Percentiles rank a stretch among this genome's conserved stretches.
phyloP scores from a whole-genome alignment of 2,888 invertebrate genomes.

The Amphipyra tragopoginis region DNA sequence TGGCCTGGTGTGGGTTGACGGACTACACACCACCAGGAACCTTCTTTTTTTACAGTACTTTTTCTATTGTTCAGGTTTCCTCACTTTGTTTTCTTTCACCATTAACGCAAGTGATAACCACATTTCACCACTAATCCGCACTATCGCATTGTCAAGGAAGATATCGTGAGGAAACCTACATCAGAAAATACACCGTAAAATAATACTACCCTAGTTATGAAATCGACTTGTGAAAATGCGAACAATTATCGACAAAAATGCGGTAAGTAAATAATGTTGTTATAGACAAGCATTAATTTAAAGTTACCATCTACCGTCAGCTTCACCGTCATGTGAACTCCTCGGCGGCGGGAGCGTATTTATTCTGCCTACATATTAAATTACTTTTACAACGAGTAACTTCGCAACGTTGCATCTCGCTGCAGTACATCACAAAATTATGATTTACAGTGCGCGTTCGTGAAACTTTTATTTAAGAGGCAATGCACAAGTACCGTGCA shows the following conservation, averaged over 20 bases:
- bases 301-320: conserved; percentile 31
- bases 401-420: conserved; percentile 58
- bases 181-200: too few relatives aligned
- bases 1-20: too few relatives aligned
- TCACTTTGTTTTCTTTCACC: too few relatives aligned
- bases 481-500: conserved; percentile 48
- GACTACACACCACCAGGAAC: too few relatives aligned
- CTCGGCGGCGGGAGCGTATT: conserved; percentile 41
- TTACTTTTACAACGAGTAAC: conserved; percentile 64
- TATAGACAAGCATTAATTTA: conserved; percentile 35
- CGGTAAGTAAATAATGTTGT: conserved; percentile 5
- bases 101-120: too few relatives aligned
- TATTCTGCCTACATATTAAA: conserved; percentile 66
- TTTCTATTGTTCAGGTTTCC: too few relatives aligned
- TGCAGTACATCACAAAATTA: conserved; percentile 64
- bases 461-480: conserved; percentile 63
- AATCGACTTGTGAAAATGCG: neutral
- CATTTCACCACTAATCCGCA: too few relatives aligned
- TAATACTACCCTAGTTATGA: neutral
- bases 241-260: conserved; percentile 5
- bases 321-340: conserved; percentile 25
- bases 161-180: too few relatives aligned
- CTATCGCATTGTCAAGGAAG: too few relatives aligned
- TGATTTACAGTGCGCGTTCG: conserved; percentile 62
- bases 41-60: too few relatives aligned